Percentiles rank a stretch among this genome's conserved stretches.
phyloP scores from a whole-genome alignment of 2,888 invertebrate genomes.

The Heliconius charithonia region DNA sequence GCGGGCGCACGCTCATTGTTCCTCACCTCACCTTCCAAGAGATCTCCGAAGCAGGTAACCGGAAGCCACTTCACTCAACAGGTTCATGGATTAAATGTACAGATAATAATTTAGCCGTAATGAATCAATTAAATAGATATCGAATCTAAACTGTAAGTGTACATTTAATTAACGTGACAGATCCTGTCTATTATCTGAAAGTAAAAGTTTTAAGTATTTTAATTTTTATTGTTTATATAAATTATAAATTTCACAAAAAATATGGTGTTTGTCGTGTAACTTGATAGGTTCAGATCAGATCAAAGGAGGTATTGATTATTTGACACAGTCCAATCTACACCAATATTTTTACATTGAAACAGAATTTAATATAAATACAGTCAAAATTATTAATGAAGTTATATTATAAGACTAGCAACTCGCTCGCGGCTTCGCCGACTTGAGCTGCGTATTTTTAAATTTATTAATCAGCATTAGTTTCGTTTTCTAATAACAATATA shows the following conservation, averaged over 20 bases:
- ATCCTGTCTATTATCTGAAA: not conserved
- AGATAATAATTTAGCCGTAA: constrained; percentile 24
- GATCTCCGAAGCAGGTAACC: constrained; percentile 59
- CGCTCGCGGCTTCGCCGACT: too few species aligned
- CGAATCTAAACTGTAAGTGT: constrained; percentile 26
- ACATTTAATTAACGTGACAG: constrained; percentile 25
- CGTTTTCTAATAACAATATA: too few species aligned
- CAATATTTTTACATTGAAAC: too few species aligned
- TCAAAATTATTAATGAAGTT: too few species aligned
- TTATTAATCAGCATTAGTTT: too few species aligned
- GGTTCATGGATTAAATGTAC: constrained; percentile 46
- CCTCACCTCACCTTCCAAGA: constrained; percentile 64
- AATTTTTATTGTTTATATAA: not conserved
- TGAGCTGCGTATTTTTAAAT: too few species aligned
- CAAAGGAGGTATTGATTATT: not conserved
- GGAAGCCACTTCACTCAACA: constrained; percentile 52
- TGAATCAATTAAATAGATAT: constrained; percentile 32
- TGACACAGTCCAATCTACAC: too few species aligned
- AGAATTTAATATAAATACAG: too few species aligned
- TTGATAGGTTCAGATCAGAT: not conserved
- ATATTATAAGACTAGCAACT: too few species aligned
- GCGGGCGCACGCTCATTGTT: constrained; percentile 62
- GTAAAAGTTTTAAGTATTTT: constrained; percentile 6
- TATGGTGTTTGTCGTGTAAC: too few species aligned
- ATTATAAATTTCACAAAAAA: not conserved